Evolutionary conservation across 1,140 invertebrate species (phyloP), one percentile per base, ranked within the genome.

Genomic region (Hypsibius dujardini): DNA sequence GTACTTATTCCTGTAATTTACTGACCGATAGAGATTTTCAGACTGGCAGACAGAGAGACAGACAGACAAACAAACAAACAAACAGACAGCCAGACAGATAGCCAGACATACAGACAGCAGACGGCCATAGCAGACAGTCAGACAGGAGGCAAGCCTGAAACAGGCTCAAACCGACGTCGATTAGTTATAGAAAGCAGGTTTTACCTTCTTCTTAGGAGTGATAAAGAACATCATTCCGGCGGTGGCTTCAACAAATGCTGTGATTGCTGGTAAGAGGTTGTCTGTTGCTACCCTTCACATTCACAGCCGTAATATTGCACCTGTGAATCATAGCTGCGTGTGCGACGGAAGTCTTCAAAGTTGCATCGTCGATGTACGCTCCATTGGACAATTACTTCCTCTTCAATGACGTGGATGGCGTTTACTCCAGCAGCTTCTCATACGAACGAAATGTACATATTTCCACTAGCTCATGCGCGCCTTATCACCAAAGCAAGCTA

Each of bases 161-260:
- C 28, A 28, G 28, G 28, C 28, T 28, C 28, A 28, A 28, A 28
- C 28, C 28, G 28, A 28, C 28, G 28, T 28, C 28, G 28, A 28
- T 28, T 28, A 28, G 28, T 72, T 70, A 69, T 73, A 73, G 70
- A 71, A 3, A 40, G 40, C 42, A 42, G 40, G 73, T 59, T 15
- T 2, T 72, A 47, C 50, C 47, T 3, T 1, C 62, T 73, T 47
- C n/a, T 50, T 72, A 72, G 15, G 94, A 70, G 95, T 99, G 1
- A 85, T 99, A 1, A 99, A 99, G 81, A 88, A 95, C 79, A 98
- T 99, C 69, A 98, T 98, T 76, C 96, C 96, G 3, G 96, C 96
- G 1, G 95, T 99, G 3, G 94, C 95, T 0, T 97, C 95, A 42
- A 99, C 96, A 0, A 99, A 99, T 85, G 95, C 96, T 45, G 86